phyloP scores from a whole-genome alignment of 30 jellyfish, hydroid and myxozoan genomes.

The Pelagia noctiluca region DNA sequence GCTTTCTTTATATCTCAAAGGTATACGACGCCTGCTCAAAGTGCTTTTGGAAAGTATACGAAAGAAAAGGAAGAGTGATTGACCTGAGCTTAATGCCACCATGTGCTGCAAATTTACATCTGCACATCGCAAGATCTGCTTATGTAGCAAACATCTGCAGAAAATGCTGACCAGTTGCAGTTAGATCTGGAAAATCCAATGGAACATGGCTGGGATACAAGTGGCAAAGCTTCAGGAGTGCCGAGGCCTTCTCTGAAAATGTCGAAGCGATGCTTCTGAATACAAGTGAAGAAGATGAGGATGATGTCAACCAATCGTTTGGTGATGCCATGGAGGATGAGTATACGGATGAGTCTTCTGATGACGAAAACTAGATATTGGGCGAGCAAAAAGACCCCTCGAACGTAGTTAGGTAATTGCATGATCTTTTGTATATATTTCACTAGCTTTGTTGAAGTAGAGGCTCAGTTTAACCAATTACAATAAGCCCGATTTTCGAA shows the following conservation, averaged over 20 bases:
- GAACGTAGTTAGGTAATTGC: not conserved
- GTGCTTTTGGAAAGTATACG: not conserved
- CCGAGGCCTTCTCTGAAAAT: conserved; percentile 5
- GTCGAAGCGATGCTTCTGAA: not conserved
- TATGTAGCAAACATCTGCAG: not conserved
- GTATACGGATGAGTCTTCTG: not conserved
- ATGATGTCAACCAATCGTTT: not conserved
- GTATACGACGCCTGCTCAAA: conserved; percentile 32
- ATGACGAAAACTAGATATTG: not conserved
- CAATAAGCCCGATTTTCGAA: not conserved
- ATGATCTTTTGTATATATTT: not conserved
- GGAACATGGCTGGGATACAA: conserved; percentile 5
- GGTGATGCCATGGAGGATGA: not conserved
- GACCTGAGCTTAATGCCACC: conserved; percentile 5
- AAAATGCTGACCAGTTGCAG: conserved; percentile 1
- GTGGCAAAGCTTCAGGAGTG: not conserved
- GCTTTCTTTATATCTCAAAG: conserved; percentile 15
- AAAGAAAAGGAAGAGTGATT: not conserved
- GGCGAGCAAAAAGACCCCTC: not conserved
- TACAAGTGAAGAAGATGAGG: not conserved
- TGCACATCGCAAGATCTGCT: conserved; percentile 5
- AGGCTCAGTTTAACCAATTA: not conserved
- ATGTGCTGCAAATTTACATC: not conserved
- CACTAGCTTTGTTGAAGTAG: not conserved
- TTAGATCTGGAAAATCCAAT: not conserved